These are phyloP conservation scores for Smutsia gigantea DNA, from an alignment of 2,797 vertebrate genomes.

Conservation along the genomic window DNA sequence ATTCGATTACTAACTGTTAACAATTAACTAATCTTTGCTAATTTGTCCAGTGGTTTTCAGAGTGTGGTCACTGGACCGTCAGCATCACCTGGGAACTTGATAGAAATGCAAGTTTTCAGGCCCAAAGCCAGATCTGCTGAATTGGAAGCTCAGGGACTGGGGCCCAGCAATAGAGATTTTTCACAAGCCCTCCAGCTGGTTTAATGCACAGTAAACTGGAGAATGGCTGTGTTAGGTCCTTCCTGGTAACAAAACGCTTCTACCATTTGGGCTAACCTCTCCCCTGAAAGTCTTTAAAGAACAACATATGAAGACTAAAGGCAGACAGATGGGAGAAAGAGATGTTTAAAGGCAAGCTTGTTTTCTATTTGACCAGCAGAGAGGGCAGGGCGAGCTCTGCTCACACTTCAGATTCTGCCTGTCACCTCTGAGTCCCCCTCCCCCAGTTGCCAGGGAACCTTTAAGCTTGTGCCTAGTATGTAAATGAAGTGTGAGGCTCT, in stretches of 20 bases:
- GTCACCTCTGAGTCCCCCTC: background rate
- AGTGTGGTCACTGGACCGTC: background rate
- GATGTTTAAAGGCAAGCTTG: background rate
- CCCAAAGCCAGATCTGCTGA: background rate
- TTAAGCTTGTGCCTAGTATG: background rate
- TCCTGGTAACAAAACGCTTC: background rate
- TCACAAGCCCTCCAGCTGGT: background rate
- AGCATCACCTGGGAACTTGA: background rate
- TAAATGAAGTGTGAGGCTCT: background rate
- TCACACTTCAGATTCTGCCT: background rate
- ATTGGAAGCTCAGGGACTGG: background rate
- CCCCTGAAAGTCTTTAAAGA: background rate
- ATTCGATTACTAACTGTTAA: background rate
- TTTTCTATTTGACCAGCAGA: background rate
- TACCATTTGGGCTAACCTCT: background rate
- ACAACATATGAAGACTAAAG: background rate
- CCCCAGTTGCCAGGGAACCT: background rate
- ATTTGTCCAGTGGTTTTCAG: background rate
- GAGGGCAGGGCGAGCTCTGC: background rate
- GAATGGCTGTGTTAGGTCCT: background rate
- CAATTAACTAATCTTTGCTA: background rate
- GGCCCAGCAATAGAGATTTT: background rate
- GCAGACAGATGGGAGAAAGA: background rate
- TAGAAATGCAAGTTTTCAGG: background rate
- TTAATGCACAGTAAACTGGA: background rate